These are phyloP conservation scores for Apodemia hepburni DNA, from an alignment of 2,888 invertebrate species.

Conservation along the genomic window DNA sequence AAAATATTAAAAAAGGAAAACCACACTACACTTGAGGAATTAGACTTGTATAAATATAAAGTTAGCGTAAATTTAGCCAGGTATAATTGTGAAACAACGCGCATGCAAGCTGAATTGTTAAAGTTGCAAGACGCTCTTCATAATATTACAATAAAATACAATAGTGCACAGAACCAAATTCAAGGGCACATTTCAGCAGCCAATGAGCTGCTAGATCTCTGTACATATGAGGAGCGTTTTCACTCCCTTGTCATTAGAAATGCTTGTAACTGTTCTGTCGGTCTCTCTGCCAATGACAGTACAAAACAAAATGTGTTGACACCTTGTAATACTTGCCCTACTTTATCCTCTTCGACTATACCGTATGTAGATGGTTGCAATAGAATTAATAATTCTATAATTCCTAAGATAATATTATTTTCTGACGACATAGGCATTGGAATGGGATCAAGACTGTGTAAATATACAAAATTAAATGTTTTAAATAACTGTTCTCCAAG, in stretches of 20 bases:
- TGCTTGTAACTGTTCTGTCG: not conserved
- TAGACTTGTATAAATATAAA: not conserved
- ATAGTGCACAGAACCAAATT: not conserved
- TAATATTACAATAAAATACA: not conserved
- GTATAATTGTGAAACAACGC: not conserved
- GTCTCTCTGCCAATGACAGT: not conserved
- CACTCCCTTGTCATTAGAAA: not conserved
- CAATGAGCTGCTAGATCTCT: not conserved
- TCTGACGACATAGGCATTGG: not conserved
- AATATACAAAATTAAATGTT: not conserved
- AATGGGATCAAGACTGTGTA: not conserved
- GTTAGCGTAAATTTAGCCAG: not conserved
- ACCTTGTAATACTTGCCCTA: not conserved
- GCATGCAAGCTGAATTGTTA: no score
- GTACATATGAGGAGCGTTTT: slow-evolving; percentile 1
- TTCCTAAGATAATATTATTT: not conserved
- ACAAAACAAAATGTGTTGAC: not conserved
- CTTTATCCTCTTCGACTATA: not conserved
- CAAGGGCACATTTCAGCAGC: not conserved
- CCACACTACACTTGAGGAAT: not conserved
- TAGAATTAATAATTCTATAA: not conserved
- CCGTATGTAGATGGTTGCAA: not conserved
- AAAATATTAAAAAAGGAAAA: not conserved
- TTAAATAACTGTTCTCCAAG: not conserved
- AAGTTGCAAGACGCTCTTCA: not conserved